These are phyloP conservation scores for Acrocephalus scirpaceus DNA, from an alignment of 2,797 vertebrate species.

Conservation along the genomic window DNA sequence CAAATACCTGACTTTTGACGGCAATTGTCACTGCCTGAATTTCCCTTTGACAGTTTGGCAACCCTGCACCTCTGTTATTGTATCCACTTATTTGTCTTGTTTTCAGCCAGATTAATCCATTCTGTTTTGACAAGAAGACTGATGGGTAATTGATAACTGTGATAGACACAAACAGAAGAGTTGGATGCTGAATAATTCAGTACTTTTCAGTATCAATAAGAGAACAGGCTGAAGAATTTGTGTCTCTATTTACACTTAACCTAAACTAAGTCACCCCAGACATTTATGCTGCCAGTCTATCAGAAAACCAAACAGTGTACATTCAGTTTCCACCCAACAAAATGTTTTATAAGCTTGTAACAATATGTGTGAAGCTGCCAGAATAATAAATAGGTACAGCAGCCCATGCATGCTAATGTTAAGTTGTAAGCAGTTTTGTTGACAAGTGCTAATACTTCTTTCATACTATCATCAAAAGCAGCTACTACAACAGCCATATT, in stretches of 20 bases:
- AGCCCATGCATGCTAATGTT: slow-evolving; percentile 99
- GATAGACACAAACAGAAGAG: slow-evolving; percentile 89
- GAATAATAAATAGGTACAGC: slow-evolving; percentile 99
- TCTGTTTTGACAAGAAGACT: slow-evolving; percentile 86
- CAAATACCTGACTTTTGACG: slow-evolving; percentile 92
- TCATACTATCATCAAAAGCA: slow-evolving; percentile 99
- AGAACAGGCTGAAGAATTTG: slow-evolving; percentile 84
- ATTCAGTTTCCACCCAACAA: slow-evolving; percentile 87
- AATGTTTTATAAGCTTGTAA: slow-evolving; percentile 97
- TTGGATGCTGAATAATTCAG: slow-evolving; percentile 86
- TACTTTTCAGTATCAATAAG: slow-evolving; percentile 85
- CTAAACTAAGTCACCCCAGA: slow-evolving; percentile 84
- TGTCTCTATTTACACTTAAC: slow-evolving; percentile 91
- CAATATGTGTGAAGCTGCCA: slow-evolving; percentile 97
- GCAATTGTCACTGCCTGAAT: slow-evolving; percentile 91
- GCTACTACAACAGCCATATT: slow-evolving; percentile 99
- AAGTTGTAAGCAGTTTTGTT: slow-evolving; percentile 99
- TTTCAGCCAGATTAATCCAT: slow-evolving; percentile 86
- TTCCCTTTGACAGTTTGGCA: slow-evolving; percentile 87
- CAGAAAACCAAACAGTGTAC: slow-evolving; percentile 95
- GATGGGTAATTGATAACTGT: slow-evolving; percentile 89
- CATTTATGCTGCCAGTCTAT: slow-evolving; percentile 92
- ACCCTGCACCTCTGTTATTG: slow-evolving; percentile 82
- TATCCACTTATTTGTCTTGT: slow-evolving; percentile 88
- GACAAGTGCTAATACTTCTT: slow-evolving; percentile 99